Evolutionary conservation across 1,140 invertebrate genomes (phyloP), one percentile per base, ranked within the genome.

Genomic region (Drosophila sp.): DNA sequence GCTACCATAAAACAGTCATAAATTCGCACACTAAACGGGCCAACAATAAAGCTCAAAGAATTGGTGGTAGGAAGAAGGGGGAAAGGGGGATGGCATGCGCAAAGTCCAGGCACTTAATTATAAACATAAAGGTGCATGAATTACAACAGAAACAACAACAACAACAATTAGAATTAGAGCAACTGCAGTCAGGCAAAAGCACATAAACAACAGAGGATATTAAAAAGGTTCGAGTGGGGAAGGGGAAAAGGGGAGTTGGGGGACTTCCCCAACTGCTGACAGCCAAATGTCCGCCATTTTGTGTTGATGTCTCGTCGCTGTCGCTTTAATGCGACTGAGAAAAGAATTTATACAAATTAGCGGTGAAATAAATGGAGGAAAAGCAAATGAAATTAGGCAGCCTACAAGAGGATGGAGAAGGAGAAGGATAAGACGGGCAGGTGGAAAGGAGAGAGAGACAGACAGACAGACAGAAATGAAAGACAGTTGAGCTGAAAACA

Each of bases 341-440:
- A 64, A 80, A 65, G 73, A 84, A 86, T 81, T 86, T 71, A 80
- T 86, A 81, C 70, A 86, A 86, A 86, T 86, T 86, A 78, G 82
- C 71, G 82, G 74, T 71, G 66, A 86, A 86, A 86, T 86, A 86
- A 80, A 86, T 86, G 57, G 46, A 38, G 46, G 45, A 67, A 70
- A 62, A 57, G 66, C 51, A 78, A 78, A 86, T 87, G 70, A 76
- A 86, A 81, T 82, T 87, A 82, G 67, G 40, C 59, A 62, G 25
- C 36, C 40, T 50, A 38, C 46, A 43, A 56, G 38, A 46, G 11
- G 43, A 32, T 4, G 2, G 25, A 25, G 4, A 41, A 25, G 18
- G 8, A 18, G 43, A 25, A 25, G 16, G 2, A 18, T 13, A 1
- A 0, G 50, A 8, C 9, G 25, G 41, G 43, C 27, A 63, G 21